phyloP scores from a whole-genome alignment of 2,797 vertebrate species.

The Cryptoblepharus egeriae region DNA sequence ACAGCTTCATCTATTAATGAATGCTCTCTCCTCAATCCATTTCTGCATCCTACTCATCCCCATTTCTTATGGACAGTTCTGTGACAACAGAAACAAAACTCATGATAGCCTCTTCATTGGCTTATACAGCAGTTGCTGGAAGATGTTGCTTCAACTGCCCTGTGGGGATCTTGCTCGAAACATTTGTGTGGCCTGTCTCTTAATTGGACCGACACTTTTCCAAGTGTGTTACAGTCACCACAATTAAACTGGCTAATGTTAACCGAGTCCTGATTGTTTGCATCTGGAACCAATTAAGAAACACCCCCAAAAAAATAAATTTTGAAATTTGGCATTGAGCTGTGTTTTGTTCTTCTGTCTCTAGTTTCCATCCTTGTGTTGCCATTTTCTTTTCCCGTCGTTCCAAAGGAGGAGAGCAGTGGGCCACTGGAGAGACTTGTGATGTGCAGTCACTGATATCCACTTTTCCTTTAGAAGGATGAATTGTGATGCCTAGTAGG shows the following conservation, averaged over 20 bases:
- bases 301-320: constrained; percentile 24
- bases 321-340: constrained; percentile 50
- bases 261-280: constrained; percentile 57
- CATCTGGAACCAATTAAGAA: constrained; percentile 64
- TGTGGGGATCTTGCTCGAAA: constrained; percentile 12
- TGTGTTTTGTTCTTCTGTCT: constrained; percentile 35
- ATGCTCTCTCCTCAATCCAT: not conserved
- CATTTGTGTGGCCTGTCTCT: constrained; percentile 19
- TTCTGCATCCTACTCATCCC: not conserved
- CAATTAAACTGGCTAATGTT: constrained; percentile 69
- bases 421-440: not conserved
- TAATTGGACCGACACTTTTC: constrained; percentile 29
- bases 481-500: not conserved
- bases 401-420: not conserved
- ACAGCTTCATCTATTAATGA: not conserved
- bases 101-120: not conserved
- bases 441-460: not conserved
- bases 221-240: constrained; percentile 34
- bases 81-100: not conserved
- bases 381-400: constrained; percentile 45
- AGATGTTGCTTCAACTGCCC: constrained; percentile 45
- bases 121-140: not conserved
- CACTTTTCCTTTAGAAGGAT: not conserved
- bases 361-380: constrained; percentile 55
- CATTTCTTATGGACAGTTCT: not conserved